phyloP scores from a whole-genome alignment of 2,113 vertebrate species.

The Oxyura jamaicensis region DNA sequence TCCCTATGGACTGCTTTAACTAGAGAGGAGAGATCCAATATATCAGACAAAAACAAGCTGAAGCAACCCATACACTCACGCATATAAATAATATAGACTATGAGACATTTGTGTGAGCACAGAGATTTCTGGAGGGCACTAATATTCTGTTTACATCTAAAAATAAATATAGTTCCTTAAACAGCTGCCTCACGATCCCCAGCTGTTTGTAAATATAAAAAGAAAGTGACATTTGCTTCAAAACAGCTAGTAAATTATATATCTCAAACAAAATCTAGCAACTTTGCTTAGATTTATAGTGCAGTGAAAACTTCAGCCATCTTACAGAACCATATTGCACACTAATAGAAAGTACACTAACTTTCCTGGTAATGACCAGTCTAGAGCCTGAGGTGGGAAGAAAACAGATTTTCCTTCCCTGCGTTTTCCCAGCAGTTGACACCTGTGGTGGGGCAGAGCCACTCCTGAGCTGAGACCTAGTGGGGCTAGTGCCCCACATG shows the following conservation, averaged over 20 bases:
- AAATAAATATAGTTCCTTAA: conserved; percentile 52
- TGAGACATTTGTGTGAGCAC: conserved; percentile 18
- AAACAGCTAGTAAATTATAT: conserved; percentile 12
- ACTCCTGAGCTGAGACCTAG: background rate
- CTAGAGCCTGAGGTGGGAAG: background rate
- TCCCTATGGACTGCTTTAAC: background rate
- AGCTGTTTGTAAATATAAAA: conserved; percentile 1
- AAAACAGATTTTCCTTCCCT: background rate
- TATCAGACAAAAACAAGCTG: background rate
- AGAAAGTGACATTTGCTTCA: conserved; percentile 6
- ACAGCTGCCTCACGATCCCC: conserved; percentile 27
- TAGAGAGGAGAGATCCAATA: background rate
- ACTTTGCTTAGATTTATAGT: background rate
- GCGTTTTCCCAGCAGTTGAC: background rate
- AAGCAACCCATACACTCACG: background rate
- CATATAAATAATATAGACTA: conserved; percentile 24
- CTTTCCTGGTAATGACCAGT: background rate
- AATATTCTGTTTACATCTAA: conserved; percentile 53
- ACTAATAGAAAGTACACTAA: rapidly evolving
- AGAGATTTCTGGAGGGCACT: conserved; percentile 42
- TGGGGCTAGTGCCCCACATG: background rate
- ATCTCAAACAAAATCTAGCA: background rate
- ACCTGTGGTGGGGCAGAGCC: rapidly evolving
- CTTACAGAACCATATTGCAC: rapidly evolving
- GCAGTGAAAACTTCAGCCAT: background rate